Base-by-base conservation (phyloP, 2,888 invertebrate genomes). In the Matsumyia berberina region DNA sequence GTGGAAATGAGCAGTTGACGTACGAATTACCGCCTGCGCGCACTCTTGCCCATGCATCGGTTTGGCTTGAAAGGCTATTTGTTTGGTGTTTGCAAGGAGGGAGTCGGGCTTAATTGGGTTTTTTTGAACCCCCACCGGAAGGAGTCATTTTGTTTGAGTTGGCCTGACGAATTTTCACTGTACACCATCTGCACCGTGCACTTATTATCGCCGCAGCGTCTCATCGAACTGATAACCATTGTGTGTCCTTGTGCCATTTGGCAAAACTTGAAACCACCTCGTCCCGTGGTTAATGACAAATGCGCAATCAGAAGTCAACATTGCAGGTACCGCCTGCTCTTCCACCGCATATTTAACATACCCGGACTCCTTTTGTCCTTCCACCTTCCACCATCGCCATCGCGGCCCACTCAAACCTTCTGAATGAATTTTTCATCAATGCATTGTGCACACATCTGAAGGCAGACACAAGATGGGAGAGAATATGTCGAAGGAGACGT, bases 1-100 rank as follows among this genome's bases (percentile, higher is more conserved):
- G 51, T 74, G 62, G 15, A 80, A 81, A 81, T 76, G 62, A 81
- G 62, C 81, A 81, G 81, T 62, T 81, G 76, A 76, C 76, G 57
- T 81, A 76, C 76, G 49, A 69, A 76, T 81, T 81, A 81, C 76
- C 78, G 49, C 74, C 53, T 8, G 42, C 44, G 55, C 19, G 33
- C 33, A 53, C 39, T 69, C 35, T 37, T 46, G 51, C 15, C 51
- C 44, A 51, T 70, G 69, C 24, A 72, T 58, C 55, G 49, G 58
- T 57, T 64, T 53, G 19, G 29, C 17, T 29, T 39, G 60, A 55
- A 55, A 29, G 55, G 64, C 57, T 74, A 74, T 74, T 74, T 74
- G 74, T 49, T 74, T 66, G 44, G 7, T n/a, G 53, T 33, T 29
- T 37, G 37, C 8, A 24, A 3, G 8, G 3, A 6, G 1, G 9